phyloP scores from a whole-genome alignment of 2,113 vertebrate species.

The Oxygymnocypris stewartii region DNA sequence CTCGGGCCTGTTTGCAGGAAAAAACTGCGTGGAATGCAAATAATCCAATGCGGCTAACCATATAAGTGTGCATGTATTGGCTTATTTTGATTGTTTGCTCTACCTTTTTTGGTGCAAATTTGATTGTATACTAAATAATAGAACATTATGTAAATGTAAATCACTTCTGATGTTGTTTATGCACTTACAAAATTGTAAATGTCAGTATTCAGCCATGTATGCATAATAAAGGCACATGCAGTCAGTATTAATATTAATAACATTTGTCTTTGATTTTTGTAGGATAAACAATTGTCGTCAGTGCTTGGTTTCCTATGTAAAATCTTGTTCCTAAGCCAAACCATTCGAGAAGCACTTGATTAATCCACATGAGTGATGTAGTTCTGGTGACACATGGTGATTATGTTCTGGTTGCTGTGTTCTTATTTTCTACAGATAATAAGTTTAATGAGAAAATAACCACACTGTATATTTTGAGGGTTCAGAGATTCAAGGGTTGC shows the following conservation, averaged over 20 bases:
- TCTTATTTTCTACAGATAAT: neutral
- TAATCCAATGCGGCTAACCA: neutral
- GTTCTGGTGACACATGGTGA: neutral
- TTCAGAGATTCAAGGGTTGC: neutral
- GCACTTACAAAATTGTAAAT: neutral
- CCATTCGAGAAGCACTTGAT: slow-evolving; percentile 9
- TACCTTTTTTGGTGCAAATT: neutral
- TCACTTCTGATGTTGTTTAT: neutral
- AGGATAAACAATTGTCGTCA: neutral
- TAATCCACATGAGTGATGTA: slow-evolving; percentile 11
- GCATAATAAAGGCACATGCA: neutral
- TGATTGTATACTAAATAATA: neutral
- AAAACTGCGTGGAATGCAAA: neutral
- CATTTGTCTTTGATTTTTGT: neutral
- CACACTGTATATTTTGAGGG: neutral
- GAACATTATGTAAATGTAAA: neutral
- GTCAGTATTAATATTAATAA: neutral
- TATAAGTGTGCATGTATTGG: neutral
- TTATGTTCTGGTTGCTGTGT: neutral
- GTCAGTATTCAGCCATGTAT: neutral
- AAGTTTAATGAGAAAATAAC: neutral
- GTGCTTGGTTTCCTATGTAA: neutral
- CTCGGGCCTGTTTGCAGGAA: neutral
- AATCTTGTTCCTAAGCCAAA: neutral
- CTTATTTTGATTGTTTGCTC: neutral